Evolutionary conservation across 2,797 vertebrate genomes (phyloP), one percentile per base, ranked within the genome.

Genomic region (Amazona finschi): DNA sequence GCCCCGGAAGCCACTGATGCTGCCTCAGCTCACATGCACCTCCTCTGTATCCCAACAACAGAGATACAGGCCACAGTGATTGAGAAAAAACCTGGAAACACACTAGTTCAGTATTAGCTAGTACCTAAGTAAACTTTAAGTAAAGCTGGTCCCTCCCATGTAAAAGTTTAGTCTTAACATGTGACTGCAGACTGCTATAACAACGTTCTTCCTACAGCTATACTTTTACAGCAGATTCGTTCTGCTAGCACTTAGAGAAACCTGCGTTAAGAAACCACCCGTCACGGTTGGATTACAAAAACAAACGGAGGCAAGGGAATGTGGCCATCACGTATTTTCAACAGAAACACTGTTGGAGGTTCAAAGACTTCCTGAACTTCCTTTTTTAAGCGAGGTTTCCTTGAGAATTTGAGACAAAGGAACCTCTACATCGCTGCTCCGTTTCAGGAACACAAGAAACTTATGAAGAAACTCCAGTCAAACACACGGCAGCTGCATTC

Each of bases 401-500:
- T 22, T 2, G 8, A 52, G 7, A 60, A 30, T 6, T 24, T 8
- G 12, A 72, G 16, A 31, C 22, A 49, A 60, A 64, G 2, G 2
- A 60, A 30, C 3, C 4, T 57, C 55, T 27, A 1, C 3, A 30
- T 22, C 19, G 4, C 19, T 8, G 3, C 11, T 4, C 10, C 4
- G 5, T 11, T 74, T 18, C 3, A 4, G 17, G 24, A 73, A 33
- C 46, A 6, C 7, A 17, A 25, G 2, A 36, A 39, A 55, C 65
- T 43, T 12, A 3, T 0, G 11, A 67, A 38, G 21, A 81, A 65
- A 36, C 4, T 18, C 46, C 33, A 33, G 4, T 4, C 28, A 41
- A 38, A 43, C 17, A 15, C 11, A 9, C 2, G 2, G 12, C 3
- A 86, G 4, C 7, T 1, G 2, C 64, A 3, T 0, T 8, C 12